phyloP scores from a whole-genome alignment of 2,888 invertebrate species.

The Tridacna crocea region DNA sequence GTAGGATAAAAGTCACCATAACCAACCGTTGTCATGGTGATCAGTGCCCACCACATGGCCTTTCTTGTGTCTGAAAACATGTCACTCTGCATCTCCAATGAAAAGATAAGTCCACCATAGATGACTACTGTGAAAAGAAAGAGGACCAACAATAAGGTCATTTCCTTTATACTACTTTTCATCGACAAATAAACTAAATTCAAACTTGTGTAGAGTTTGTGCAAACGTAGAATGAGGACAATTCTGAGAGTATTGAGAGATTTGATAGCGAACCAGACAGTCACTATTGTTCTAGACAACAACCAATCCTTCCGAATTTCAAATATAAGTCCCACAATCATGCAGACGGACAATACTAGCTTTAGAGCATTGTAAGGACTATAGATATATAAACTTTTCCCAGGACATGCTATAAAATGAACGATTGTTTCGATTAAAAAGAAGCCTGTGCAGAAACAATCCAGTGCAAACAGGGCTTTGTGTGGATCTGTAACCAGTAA shows the following conservation, averaged over 20 bases:
- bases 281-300: constrained; percentile 31
- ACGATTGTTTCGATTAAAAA: constrained; percentile 69
- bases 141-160: constrained; percentile 65
- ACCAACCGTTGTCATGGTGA: constrained; percentile 76
- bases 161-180: constrained; percentile 63
- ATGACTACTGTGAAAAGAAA: constrained; percentile 69
- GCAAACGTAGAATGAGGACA: constrained; percentile 68
- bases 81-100: constrained; percentile 66
- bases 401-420: constrained; percentile 64
- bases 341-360: constrained; percentile 58
- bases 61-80: constrained; percentile 61
- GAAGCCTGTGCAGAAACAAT: constrained; percentile 58
- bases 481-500: constrained; percentile 41
- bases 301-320: constrained; percentile 39
- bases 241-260: constrained; percentile 64
- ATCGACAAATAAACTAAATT: constrained; percentile 69
- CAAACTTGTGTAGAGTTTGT: constrained; percentile 70
- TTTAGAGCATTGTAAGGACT: constrained; percentile 64
- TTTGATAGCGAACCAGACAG: constrained; percentile 62
- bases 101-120: constrained; percentile 71
- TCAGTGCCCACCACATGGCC: constrained; percentile 73
- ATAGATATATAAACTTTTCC: constrained; percentile 54
- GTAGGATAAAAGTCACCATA: constrained; percentile 74
- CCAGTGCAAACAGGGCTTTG: constrained; percentile 44
- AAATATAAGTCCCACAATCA: constrained; percentile 55